Conservation (phyloP, 2,113 vertebrate genomes). For the Cynopterus brachyotis region DNA sequence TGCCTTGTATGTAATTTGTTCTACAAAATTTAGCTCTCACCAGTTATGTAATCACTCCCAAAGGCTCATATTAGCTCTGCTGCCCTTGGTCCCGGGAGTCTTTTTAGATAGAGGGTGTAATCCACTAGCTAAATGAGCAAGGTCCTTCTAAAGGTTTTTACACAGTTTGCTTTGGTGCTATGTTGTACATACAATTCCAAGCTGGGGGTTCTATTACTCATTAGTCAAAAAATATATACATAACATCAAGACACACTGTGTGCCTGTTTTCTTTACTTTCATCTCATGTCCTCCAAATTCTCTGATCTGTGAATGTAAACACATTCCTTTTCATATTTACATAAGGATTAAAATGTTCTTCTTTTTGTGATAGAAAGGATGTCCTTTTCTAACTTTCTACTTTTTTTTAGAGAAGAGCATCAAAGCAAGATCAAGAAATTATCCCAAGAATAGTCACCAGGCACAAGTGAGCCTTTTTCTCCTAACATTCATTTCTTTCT, state of each 20-base stretch:
- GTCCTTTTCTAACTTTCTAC: background rate
- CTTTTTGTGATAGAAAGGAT: background rate
- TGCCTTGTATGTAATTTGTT: conserved; percentile 52
- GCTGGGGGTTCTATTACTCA: background rate
- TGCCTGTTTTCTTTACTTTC: background rate
- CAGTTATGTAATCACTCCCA: conserved; percentile 58
- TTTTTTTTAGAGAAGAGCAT: background rate
- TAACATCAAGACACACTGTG: background rate
- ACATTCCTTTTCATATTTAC: background rate
- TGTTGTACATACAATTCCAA: background rate
- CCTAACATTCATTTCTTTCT: background rate
- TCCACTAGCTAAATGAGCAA: conserved; percentile 49
- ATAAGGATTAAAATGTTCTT: background rate
- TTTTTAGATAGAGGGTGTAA: conserved; percentile 52
- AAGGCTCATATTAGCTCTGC: conserved; percentile 33
- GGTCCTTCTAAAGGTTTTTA: background rate
- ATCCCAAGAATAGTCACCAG: background rate
- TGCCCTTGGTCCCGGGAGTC: conserved; percentile 4
- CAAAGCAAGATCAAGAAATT: background rate
- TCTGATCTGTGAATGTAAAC: background rate
- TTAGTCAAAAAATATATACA: background rate
- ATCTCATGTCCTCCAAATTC: background rate
- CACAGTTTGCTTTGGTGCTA: conserved; percentile 1
- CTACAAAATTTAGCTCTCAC: conserved; percentile 54
- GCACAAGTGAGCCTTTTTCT: background rate